Percentiles rank a stretch among this genome's conserved stretches.
These are phyloP conservation scores for Tipula confusa DNA, from an alignment of 2,888 invertebrate genomes.

Conservation along the genomic window DNA sequence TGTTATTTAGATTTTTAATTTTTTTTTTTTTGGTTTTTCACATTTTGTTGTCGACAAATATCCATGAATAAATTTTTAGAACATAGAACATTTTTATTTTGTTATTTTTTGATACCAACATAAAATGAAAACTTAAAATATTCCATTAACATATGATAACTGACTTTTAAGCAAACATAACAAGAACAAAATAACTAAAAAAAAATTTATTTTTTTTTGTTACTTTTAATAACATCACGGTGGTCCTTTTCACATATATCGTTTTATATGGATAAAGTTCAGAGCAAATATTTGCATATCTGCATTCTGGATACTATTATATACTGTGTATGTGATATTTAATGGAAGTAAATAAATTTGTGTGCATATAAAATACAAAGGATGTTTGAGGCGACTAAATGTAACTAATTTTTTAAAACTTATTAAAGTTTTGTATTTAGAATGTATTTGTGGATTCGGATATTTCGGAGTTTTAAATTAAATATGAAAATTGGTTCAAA, in stretches of 20 bases:
- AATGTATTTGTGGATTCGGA: no score
- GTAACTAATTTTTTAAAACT: no score
- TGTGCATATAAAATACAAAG: no score
- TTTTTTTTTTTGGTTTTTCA: background rate
- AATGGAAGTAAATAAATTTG: no score
- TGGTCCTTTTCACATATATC: background rate
- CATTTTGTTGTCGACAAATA: conserved; percentile 20
- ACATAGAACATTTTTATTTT: no score
- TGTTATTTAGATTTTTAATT: background rate
- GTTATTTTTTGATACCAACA: background rate
- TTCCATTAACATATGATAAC: conserved; percentile 3
- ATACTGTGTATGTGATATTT: no score
- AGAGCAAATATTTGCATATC: background rate
- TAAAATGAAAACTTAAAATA: background rate
- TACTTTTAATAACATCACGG: background rate
- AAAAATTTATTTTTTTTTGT: background rate
- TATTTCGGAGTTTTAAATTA: no score
- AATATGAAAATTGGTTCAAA: no score
- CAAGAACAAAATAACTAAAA: background rate
- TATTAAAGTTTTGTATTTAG: no score
- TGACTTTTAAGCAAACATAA: background rate
- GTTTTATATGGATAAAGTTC: background rate
- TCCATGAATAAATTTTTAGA: background rate
- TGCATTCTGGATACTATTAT: no score
- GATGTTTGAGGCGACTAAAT: no score